A percentile compares a stretch with the other conserved stretches of the same genome.
These are phyloP conservation scores for Drosophila lowei DNA, from an alignment of 1,140 invertebrate genomes.

Conservation along the genomic window DNA sequence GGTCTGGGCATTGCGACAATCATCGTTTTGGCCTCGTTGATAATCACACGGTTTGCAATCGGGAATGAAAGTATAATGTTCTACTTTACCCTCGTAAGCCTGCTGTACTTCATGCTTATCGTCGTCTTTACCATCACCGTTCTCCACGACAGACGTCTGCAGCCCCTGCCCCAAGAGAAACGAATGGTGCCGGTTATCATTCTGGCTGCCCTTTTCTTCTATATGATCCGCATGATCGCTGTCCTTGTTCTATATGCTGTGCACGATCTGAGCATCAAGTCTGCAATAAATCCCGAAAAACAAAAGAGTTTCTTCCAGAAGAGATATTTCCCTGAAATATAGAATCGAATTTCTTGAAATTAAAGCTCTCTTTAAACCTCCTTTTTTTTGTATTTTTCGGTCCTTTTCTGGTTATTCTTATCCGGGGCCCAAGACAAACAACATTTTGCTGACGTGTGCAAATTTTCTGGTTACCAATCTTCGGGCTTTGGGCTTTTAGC, in stretches of 20 bases:
- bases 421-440: conserved; percentile 24
- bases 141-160: conserved; percentile 31
- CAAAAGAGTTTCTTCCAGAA: conserved; percentile 1
- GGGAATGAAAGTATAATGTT: neutral
- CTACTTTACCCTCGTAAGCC: neutral
- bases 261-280: too few species aligned
- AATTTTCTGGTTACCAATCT: conserved; percentile 16
- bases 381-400: too few species aligned
- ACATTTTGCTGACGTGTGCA: conserved; percentile 19
- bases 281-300: too few species aligned
- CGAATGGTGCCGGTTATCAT: conserved; percentile 31
- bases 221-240: conserved; percentile 16
- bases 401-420: neutral
- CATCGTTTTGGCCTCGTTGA: neutral
- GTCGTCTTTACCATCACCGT: conserved; percentile 31
- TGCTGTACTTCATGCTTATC: conserved; percentile 15
- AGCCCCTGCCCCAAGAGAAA: neutral
- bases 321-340: too few species aligned
- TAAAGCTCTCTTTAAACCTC: neutral
- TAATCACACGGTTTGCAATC: neutral
- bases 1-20: conserved; percentile 8
- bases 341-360: neutral
- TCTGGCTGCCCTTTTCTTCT: conserved; percentile 34
- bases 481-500: conserved; percentile 9
- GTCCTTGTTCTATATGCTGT: neutral